Base-by-base conservation (phyloP, 1,140 invertebrate genomes). In the Stenopsyche tienmushanensis region DNA sequence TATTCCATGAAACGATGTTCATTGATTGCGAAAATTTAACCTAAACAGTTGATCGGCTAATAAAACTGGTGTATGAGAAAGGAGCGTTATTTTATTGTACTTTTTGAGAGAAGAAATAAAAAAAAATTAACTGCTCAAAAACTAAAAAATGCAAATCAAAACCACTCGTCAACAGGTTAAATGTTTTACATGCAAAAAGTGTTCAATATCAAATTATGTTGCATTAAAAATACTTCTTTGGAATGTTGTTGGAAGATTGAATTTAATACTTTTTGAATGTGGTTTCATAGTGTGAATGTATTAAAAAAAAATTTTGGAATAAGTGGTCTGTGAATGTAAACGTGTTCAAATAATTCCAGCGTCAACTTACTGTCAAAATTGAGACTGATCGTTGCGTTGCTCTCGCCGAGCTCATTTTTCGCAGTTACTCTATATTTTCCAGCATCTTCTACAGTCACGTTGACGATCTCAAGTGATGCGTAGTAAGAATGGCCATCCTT, bases 311-410 rank as follows among this genome's bases (percentile, higher is more conserved):
- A n/a, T n/a, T n/a, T n/a, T n/a, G n/a, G n/a, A n/a, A n/a, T n/a
- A n/a, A n/a, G n/a, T n/a, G n/a, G n/a, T n/a, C n/a, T n/a, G n/a
- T n/a, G n/a, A n/a, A n/a, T n/a, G n/a, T n/a, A n/a, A n/a, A n/a
- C n/a, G n/a, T n/a, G n/a, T n/a, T n/a, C n/a, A n/a, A n/a, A n/a
- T n/a, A n/a, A n/a, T n/a, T n/a, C n/a, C n/a, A n/a, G n/a, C n/a
- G n/a, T n/a, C 23, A 20, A 93, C 93, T 95, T 88, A 96, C 94
- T 96, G 86, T 98, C 95, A 84, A 97, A 97, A 83, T 97, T 97
- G 57, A 97, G 86, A 79, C 92, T 96, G 79, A 97, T 97, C 34
- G 93, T 94, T 34, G 94, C 94, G 78, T 96, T 96, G 75, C 92
- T 95, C 82, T 97, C 94, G 75, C 94, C 94, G 69, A 97, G 86